phyloP scores from a whole-genome alignment of 2,113 vertebrate genomes.

The Oncorhynchus tshawytscha region DNA sequence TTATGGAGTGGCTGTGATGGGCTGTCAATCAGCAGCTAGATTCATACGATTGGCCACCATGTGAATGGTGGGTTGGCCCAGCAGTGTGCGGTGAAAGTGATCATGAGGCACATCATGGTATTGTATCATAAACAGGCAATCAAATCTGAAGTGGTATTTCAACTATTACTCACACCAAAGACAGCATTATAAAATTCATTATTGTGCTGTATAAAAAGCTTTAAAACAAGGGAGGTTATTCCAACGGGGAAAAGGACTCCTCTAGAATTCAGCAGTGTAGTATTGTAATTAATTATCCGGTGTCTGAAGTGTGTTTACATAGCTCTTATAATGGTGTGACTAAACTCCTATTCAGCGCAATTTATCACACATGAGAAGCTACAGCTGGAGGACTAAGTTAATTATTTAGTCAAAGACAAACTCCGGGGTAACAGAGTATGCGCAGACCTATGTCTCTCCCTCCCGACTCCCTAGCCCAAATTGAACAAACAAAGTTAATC shows the following conservation, averaged over 20 bases:
- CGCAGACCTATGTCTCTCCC: slow-evolving; percentile 11
- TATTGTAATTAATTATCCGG: slow-evolving; percentile 37
- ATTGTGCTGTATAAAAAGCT: not conserved
- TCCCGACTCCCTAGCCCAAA: slow-evolving; percentile 49
- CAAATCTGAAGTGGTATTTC: slow-evolving; percentile 38
- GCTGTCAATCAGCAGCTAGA: slow-evolving; percentile 1
- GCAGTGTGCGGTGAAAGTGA: too few species aligned
- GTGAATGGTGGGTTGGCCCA: not conserved
- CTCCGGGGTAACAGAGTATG: slow-evolving; percentile 31
- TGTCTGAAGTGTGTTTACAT: slow-evolving; percentile 47
- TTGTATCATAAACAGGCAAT: not conserved
- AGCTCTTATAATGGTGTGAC: slow-evolving; percentile 52
- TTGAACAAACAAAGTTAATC: slow-evolving; percentile 59
- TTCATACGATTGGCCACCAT: not conserved
- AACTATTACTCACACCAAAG: slow-evolving; percentile 20
- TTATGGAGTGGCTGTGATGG: not conserved
- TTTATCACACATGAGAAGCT: slow-evolving; percentile 37
- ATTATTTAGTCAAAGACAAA: slow-evolving; percentile 65
- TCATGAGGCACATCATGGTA: too few species aligned
- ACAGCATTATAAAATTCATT: not conserved
- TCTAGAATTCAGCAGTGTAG: not conserved
- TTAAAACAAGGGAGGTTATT: too few species aligned
- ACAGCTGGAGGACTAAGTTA: slow-evolving; percentile 52
- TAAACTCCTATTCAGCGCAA: slow-evolving; percentile 40
- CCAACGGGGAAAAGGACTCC: not conserved